A percentile compares a stretch with the other conserved stretches of the same genome.
Conservation (phyloP, 2,888 invertebrate genomes). For the Agriotes lineatus region DNA sequence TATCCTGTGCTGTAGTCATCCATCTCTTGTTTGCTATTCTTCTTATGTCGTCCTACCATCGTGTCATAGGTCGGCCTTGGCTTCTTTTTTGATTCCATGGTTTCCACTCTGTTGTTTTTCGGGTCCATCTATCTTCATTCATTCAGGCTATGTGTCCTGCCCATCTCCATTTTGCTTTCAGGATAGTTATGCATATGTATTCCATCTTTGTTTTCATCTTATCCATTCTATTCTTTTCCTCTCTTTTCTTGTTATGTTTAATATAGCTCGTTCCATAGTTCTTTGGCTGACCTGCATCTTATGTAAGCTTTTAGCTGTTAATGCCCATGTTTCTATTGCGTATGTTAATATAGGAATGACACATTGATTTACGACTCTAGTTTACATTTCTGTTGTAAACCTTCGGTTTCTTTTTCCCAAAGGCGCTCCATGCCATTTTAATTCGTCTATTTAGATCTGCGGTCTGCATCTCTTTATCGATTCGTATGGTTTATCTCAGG, state of each 20-base stretch:
- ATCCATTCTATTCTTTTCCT: not conserved
- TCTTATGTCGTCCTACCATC: slow-evolving; percentile 35
- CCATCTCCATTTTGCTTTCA: slow-evolving; percentile 35
- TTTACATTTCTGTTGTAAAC: slow-evolving; percentile 6
- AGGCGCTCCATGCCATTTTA: not conserved
- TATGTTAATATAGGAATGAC: not conserved
- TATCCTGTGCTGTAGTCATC: slow-evolving; percentile 1
- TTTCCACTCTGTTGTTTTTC: slow-evolving; percentile 34
- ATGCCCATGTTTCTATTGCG: not conserved
- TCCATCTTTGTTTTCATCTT: not conserved
- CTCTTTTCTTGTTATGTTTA: not conserved
- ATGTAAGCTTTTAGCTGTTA: not conserved
- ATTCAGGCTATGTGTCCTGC: slow-evolving; percentile 38
- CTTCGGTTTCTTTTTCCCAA: slow-evolving; percentile 9
- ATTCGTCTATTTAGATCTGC: slow-evolving; percentile 2
- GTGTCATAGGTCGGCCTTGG: slow-evolving; percentile 19
- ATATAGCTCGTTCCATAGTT: not conserved
- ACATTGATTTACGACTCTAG: not conserved
- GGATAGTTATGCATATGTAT: not conserved
- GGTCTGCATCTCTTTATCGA: not conserved
- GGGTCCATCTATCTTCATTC: slow-evolving; percentile 36
- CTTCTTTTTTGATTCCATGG: slow-evolving; percentile 38
- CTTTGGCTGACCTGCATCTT: not conserved
- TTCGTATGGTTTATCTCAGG: slow-evolving; percentile 4
- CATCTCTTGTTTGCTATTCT: slow-evolving; percentile 2